Base-by-base conservation (phyloP, 2,888 invertebrate genomes). In the Lithophane ornitopus region DNA sequence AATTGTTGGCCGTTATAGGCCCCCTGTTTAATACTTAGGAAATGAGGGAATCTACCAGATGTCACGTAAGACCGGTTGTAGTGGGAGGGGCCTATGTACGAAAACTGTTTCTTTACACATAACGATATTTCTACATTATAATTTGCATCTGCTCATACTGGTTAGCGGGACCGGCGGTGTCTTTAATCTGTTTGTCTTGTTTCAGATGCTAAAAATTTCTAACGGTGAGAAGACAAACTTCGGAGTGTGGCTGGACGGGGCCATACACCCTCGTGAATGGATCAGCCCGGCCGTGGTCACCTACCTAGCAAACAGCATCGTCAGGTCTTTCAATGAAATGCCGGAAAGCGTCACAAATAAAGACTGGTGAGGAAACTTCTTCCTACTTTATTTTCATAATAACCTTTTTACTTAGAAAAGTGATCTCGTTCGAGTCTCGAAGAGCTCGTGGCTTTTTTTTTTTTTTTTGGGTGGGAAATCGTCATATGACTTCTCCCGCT, bases 201-300 rank as follows among this genome's bases (percentile, higher is more conserved):
- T 66, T 3, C 85, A 97, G 97, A 85, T 97, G 86, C 80, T 97
- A 22, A 97, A 97, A 89, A 97, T 98, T 81, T 98, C 98, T 8
- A 98, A 98, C 88, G 98, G 98, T 9, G 95, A 97, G 49, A 87
- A 93, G 0, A 93, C 93, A 11, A 98, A 97, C 81, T 94, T 96
- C 1, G 97, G 97, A 0, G 96, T 98, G 19, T 98, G 98, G 98
- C 93, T 98, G 61, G 98, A 98, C 89, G 98, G 97, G 0, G 98
- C 98, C 34, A 98, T 98, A 85, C 99, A 99, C 89, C 98, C 98
- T 0, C 97, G 99, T 39, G 99, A 99, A 96, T 99, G 98, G 98
- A 98, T 98, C 88, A 98, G 98, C 62, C 98, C 98, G 0, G 98
- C 98, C 0, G 97, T 98, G 0, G 98, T 98, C 4, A 98, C 98